Percentiles rank a stretch among this genome's conserved stretches.
Evolutionary conservation across 2,888 invertebrate genomes (phyloP).

Genomic region (Synanthedon vespiformis): DNA sequence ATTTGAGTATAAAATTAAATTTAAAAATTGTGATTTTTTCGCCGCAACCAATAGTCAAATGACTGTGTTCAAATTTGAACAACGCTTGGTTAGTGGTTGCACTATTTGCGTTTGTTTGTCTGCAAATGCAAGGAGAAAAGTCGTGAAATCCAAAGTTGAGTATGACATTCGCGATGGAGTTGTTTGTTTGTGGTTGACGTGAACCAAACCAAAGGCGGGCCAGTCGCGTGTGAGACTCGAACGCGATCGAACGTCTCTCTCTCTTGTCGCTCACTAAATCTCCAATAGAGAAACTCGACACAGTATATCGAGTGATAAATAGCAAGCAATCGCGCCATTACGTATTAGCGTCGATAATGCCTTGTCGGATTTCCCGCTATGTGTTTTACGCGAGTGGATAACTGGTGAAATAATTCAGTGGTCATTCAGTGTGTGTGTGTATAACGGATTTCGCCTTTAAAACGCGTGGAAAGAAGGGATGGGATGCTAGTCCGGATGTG

Average conservation of each 20-base stretch:
- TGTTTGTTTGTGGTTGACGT: too few relatives aligned
- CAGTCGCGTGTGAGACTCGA: constrained; percentile 1
- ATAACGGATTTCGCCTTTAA: constrained; percentile 14
- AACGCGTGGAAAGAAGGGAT: constrained; percentile 18
- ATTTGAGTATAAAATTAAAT: too few relatives aligned
- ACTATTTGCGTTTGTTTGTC: too few relatives aligned
- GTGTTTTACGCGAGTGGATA: constrained; percentile 27
- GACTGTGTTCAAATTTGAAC: too few relatives aligned
- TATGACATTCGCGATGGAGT: too few relatives aligned
- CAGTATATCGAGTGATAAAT: constrained; percentile 5
- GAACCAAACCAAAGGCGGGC: too few relatives aligned
- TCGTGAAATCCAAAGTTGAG: too few relatives aligned
- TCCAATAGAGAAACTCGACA: background rate
- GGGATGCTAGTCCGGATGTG: constrained; percentile 40
- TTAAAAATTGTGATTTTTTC: too few relatives aligned
- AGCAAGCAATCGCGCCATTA: background rate
- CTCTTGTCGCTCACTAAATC: background rate
- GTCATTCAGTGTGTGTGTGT: constrained; percentile 4
- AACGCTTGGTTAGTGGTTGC: too few relatives aligned
- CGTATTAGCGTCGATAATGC: constrained; percentile 11
- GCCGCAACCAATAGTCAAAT: too few relatives aligned
- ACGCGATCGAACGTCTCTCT: constrained; percentile 2
- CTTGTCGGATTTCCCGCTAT: constrained; percentile 12
- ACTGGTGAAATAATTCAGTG: constrained; percentile 17
- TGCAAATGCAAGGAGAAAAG: too few relatives aligned